These are phyloP conservation scores for Trachelus tabidus DNA, from an alignment of 2,888 invertebrate species.

Conservation along the genomic window DNA sequence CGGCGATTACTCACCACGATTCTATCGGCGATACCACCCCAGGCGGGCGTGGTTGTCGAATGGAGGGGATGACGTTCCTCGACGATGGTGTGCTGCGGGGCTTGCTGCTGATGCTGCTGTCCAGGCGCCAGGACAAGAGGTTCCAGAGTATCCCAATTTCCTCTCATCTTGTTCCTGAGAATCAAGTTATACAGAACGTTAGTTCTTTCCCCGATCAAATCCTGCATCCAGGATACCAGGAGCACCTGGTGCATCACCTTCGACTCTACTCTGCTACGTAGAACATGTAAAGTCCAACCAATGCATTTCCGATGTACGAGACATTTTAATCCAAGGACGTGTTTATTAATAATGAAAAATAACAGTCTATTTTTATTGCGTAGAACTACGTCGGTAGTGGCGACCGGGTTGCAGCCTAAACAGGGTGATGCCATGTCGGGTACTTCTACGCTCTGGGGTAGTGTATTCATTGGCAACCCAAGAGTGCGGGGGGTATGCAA, in stretches of 20 bases:
- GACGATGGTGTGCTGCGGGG: conserved; percentile 37
- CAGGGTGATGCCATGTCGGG: not conserved
- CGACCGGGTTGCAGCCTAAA: not conserved
- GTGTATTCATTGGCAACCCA: not conserved
- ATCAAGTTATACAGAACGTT: not conserved
- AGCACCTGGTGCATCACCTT: not conserved
- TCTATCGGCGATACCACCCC: conserved; percentile 47
- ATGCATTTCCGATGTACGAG: not conserved
- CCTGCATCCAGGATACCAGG: not conserved
- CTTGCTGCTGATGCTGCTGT: conserved; percentile 31
- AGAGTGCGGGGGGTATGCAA: not conserved
- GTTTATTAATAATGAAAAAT: not conserved
- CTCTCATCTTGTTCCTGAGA: conserved; percentile 37
- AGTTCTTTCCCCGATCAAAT: not conserved
- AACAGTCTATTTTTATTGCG: not conserved
- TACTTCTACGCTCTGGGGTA: not conserved
- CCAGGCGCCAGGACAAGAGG: conserved; percentile 32
- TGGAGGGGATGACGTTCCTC: conserved; percentile 41
- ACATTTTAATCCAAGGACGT: not conserved
- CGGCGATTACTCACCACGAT: conserved; percentile 43
- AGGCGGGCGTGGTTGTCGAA: conserved; percentile 54
- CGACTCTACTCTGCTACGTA: not conserved
- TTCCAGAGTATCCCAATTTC: conserved; percentile 42
- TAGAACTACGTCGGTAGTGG: not conserved
- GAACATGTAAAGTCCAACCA: not conserved